Percentiles rank a stretch among this genome's conserved stretches.
Conservation (phyloP, 2,888 invertebrate species). For the Lordiphosa andalusiaca region DNA sequence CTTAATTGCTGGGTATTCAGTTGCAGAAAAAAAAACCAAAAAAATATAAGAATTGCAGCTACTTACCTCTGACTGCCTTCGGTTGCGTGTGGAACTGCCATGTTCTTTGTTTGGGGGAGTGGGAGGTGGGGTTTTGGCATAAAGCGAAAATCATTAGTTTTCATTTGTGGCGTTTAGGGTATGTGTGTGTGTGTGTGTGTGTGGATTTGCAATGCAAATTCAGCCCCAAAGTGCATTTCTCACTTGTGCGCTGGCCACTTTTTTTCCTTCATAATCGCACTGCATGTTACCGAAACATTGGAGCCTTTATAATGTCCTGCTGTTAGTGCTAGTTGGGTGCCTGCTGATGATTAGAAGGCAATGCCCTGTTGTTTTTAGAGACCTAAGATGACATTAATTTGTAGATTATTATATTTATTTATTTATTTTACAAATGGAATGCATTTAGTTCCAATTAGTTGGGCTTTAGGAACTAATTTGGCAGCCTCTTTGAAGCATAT, state of each 20-base stretch:
- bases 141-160: slow-evolving; percentile 68
- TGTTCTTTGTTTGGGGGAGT: slow-evolving; percentile 17
- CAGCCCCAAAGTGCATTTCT: slow-evolving; percentile 5
- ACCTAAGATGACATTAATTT: too few species aligned
- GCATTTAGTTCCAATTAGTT: not conserved
- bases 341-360: too few species aligned
- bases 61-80: slow-evolving; percentile 19
- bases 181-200: slow-evolving; percentile 6
- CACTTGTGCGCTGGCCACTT: not conserved
- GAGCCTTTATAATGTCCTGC: slow-evolving; percentile 42
- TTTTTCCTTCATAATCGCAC: not conserved
- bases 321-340: slow-evolving; percentile 37
- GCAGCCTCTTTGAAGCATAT: too few species aligned
- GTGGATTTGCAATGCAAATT: slow-evolving; percentile 10
- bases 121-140: slow-evolving; percentile 27
- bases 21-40: too few species aligned
- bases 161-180: slow-evolving; percentile 63
- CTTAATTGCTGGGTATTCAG: slow-evolving; percentile 1
- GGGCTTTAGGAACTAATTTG: too few species aligned
- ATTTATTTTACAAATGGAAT: too few species aligned
- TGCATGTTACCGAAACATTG: slow-evolving; percentile 49
- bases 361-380: too few species aligned
- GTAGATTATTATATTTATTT: too few species aligned
- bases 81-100: slow-evolving; percentile 32
- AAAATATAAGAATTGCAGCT: too few species aligned